Base-by-base conservation (phyloP, 2,113 vertebrate species). In the Mirounga angustirostris region DNA sequence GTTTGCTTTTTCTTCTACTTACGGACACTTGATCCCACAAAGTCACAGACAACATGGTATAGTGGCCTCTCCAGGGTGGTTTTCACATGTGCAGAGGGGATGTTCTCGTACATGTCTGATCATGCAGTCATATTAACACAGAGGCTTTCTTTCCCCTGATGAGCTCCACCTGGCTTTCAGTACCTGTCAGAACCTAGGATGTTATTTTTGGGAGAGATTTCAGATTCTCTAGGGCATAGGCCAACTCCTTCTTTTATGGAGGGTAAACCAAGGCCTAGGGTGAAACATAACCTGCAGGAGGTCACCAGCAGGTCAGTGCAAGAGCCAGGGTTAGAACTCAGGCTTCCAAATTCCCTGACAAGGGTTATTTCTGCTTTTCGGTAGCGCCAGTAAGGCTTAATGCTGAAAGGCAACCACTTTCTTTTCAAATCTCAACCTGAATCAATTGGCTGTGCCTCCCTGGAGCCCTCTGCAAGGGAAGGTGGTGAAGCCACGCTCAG, bases 1-100 rank as follows among this genome's bases (percentile, higher is more conserved):
- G 18, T 96, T 93, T 74, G 94, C 61, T 74, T 96, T 95, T 86
- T 74, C 90, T 96, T 89, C 61, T 58, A 67, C 82, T 79, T 79
- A 46, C 7, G 67, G 84, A 86, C 40, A 40, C 52, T 96, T 43
- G 26, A 65, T 84, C 59, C 81, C 36, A 5, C 43, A 69, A 15
- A 89, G 54, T 56, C 28, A 1, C 36, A 67, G 93, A 65, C 1
- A 0, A 0, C 24, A 71, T 80, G 54, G 78, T 63, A 61, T 1
- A 36, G 40, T 28, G 33, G 30, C 67, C 58, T 84, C 94, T 92
- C 83, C 18, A 0, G 78, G n/a, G 59, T 85, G 71, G 54, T 65
- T 94, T 74, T 43, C 58, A 76, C 24, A n/a, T 4, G 15, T 71
- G 22, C 10, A 9, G 1, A 7, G 59, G 58, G 15, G 9, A 7